phyloP scores from a whole-genome alignment of 1,140 invertebrate species.

The Drosophila nigrodunni region DNA sequence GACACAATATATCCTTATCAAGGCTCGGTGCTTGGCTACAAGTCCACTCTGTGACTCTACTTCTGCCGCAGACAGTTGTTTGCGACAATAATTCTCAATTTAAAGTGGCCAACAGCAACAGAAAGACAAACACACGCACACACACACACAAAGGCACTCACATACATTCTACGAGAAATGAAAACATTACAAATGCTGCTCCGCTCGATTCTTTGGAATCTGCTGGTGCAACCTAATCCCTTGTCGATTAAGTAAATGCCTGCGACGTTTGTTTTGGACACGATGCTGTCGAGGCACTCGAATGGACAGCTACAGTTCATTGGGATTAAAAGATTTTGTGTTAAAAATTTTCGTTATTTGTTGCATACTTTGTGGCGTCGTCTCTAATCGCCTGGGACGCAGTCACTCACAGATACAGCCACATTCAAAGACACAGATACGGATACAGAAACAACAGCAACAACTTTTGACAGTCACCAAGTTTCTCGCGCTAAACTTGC shows the following conservation, averaged over 20 bases:
- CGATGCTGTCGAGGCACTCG: slow-evolving; percentile 47
- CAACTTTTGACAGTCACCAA: slow-evolving; percentile 61
- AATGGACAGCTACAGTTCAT: slow-evolving; percentile 67
- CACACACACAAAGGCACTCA: no score
- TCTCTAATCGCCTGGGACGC: slow-evolving; percentile 38
- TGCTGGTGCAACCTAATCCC: slow-evolving; percentile 74
- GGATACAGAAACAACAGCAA: slow-evolving; percentile 10
- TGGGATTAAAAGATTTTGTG: slow-evolving; percentile 80
- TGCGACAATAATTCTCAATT: slow-evolving; percentile 84
- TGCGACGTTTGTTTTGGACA: slow-evolving; percentile 75
- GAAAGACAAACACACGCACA: slow-evolving; percentile 15
- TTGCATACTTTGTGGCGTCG: slow-evolving; percentile 43
- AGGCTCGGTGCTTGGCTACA: slow-evolving; percentile 30
- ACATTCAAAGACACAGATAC: slow-evolving; percentile 3
- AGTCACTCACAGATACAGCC: slow-evolving; percentile 36
- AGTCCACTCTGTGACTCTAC: slow-evolving; percentile 7
- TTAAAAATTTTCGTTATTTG: slow-evolving; percentile 72
- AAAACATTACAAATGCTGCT: slow-evolving; percentile 50
- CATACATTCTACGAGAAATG: slow-evolving; percentile 26
- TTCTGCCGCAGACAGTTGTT: slow-evolving; percentile 53
- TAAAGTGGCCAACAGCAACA: slow-evolving; percentile 62
- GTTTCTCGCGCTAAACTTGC: slow-evolving; percentile 37
- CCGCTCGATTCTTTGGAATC: slow-evolving; percentile 12
- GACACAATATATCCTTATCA: slow-evolving; percentile 84
- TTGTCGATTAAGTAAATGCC: slow-evolving; percentile 84